Evolutionary conservation across 2,888 invertebrate genomes (phyloP).

Genomic region (Ernsta delagoae): DNA sequence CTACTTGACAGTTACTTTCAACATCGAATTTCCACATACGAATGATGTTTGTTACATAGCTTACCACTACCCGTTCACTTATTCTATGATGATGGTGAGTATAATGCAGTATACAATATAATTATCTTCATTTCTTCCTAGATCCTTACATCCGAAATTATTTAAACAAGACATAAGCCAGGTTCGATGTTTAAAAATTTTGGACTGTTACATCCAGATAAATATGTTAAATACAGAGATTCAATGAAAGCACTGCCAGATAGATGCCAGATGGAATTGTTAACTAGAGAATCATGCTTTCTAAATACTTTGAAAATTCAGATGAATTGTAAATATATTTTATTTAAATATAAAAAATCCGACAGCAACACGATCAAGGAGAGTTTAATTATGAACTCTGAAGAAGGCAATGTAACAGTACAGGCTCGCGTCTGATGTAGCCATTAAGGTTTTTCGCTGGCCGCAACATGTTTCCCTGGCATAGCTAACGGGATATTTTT

Average conservation of each 20-base stretch:
- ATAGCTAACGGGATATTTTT: conserved; percentile 39
- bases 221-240: too few species aligned
- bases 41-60: conserved; percentile 88
- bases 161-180: too few species aligned
- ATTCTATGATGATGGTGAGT: conserved; percentile 89
- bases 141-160: too few species aligned
- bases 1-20: conserved; percentile 88
- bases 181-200: too few species aligned
- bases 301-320: too few species aligned
- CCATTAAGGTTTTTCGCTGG: conserved; percentile 27
- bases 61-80: conserved; percentile 95
- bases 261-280: too few species aligned
- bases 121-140: too few species aligned
- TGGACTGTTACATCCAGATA: too few species aligned
- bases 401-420: conserved; percentile 28
- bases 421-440: conserved; percentile 18
- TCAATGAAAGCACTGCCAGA: too few species aligned
- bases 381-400: conserved; percentile 26
- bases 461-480: conserved; percentile 9
- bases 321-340: neutral
- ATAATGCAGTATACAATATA: neutral
- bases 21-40: too few species aligned
- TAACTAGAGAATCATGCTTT: too few species aligned
- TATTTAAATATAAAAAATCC: neutral
- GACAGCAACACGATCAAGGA: neutral